These are phyloP conservation scores for Megaustenia siamemsis DNA, from an alignment of 2,888 invertebrate genomes.

Conservation along the genomic window DNA sequence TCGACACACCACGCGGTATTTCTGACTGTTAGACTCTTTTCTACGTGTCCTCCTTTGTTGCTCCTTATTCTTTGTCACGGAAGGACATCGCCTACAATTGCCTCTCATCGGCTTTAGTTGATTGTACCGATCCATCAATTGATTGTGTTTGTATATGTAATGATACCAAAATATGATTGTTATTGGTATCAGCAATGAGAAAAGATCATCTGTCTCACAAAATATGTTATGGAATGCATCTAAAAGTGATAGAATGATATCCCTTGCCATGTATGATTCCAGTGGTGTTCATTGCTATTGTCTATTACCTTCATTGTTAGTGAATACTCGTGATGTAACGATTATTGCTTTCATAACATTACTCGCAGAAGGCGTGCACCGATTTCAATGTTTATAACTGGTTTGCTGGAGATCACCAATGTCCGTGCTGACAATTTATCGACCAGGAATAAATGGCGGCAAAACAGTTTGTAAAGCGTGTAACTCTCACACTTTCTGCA, in stretches of 20 bases:
- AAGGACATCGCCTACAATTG: too few relatives aligned
- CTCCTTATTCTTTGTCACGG: too few relatives aligned
- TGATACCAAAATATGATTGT: neutral
- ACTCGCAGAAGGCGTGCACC: neutral
- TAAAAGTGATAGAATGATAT: neutral
- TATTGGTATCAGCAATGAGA: constrained; percentile 21
- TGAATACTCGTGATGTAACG: too few relatives aligned
- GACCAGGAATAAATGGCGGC: neutral
- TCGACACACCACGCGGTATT: too few relatives aligned
- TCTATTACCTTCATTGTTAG: neutral
- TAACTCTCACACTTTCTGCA: neutral
- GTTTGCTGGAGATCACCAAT: neutral
- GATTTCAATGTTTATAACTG: neutral
- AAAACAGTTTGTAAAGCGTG: neutral
- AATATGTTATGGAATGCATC: neutral
- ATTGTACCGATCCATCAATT: neutral
- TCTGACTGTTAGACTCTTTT: too few relatives aligned
- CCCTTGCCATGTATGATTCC: constrained; percentile 10
- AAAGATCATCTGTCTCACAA: constrained; percentile 28
- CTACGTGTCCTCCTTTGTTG: too few relatives aligned
- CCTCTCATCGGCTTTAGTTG: neutral
- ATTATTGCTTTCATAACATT: neutral
- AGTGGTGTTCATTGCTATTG: neutral
- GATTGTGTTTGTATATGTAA: constrained; percentile 19
- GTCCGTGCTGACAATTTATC: neutral